Conservation (phyloP, 2,888 invertebrate genomes). For the Coecobrya sp. region DNA sequence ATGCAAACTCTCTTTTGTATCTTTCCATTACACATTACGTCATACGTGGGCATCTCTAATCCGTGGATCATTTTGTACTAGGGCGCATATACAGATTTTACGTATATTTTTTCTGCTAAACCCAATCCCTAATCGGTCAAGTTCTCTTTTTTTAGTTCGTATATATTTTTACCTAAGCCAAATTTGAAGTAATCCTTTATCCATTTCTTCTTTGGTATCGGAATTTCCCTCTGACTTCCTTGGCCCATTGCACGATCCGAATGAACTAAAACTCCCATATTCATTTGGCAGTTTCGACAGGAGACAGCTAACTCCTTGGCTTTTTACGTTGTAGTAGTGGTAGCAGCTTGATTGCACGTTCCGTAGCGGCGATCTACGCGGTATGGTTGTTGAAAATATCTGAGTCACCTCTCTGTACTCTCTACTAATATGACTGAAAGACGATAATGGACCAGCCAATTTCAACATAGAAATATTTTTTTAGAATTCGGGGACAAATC, state of each 20-base stretch:
- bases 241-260: slow-evolving; percentile 82
- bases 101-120: neutral
- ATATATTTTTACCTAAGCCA: slow-evolving; percentile 88
- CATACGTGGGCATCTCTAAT: too few relatives aligned
- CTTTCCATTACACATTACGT: too few relatives aligned
- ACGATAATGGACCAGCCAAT: neutral
- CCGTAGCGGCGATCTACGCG: neutral
- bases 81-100: too few relatives aligned
- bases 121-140: neutral
- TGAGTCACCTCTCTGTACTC: neutral
- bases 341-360: neutral
- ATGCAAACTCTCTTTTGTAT: too few relatives aligned
- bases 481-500: neutral
- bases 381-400: neutral
- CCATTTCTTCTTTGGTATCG: slow-evolving; percentile 93
- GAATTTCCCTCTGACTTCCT: slow-evolving; percentile 87
- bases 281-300: slow-evolving; percentile 82
- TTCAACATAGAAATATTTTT: neutral
- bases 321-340: neutral
- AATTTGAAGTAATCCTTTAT: slow-evolving; percentile 90
- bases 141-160: neutral
- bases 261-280: slow-evolving; percentile 84
- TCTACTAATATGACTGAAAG: slow-evolving; percentile 9
- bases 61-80: too few relatives aligned
- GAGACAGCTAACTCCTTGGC: neutral